A percentile compares a stretch with the other conserved stretches of the same genome.
These are phyloP conservation scores for Drosophila monieri DNA, from an alignment of 2,888 invertebrate species.

Conservation along the genomic window DNA sequence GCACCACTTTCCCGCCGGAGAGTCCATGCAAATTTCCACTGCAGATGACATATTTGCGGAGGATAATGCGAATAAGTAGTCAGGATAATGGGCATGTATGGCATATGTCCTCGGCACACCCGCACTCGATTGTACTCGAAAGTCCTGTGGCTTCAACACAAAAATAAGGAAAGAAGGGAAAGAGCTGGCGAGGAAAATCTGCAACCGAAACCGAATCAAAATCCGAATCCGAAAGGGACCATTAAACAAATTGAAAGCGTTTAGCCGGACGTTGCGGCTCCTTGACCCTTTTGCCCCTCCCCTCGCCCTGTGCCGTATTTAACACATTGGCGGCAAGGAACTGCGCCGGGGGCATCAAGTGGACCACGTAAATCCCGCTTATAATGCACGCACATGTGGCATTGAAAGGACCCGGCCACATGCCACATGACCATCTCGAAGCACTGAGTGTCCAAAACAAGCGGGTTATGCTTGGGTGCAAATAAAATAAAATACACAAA, in stretches of 20 bases:
- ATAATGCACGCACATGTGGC: conserved; percentile 71
- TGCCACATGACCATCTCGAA: conserved; percentile 33
- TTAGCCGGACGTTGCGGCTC: conserved; percentile 65
- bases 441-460: conserved; percentile 43
- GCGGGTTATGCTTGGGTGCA: conserved; percentile 43
- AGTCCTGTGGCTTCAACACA: conserved; percentile 5
- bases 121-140: conserved; percentile 60
- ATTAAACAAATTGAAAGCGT: conserved; percentile 77
- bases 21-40: conserved; percentile 58
- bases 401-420: conserved; percentile 35
- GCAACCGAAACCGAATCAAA: conserved; percentile 26
- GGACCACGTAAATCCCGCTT: conserved; percentile 72
- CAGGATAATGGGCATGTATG: conserved; percentile 9
- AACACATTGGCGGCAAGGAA: conserved; percentile 60
- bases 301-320: conserved; percentile 45
- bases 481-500: conserved; percentile 38
- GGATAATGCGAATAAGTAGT: conserved; percentile 55
- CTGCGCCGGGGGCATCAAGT: conserved; percentile 55
- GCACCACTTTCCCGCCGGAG: not conserved
- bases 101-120: conserved; percentile 65
- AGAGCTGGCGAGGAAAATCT: conserved; percentile 4
- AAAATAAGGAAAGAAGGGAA: not conserved
- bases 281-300: conserved; percentile 62
- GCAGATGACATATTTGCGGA: conserved; percentile 62
- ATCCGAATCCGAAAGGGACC: conserved; percentile 54